A percentile compares a stretch with the other conserved stretches of the same genome.
Conservation (phyloP, 1,140 invertebrate genomes). For the Reticulitermes speratus region DNA sequence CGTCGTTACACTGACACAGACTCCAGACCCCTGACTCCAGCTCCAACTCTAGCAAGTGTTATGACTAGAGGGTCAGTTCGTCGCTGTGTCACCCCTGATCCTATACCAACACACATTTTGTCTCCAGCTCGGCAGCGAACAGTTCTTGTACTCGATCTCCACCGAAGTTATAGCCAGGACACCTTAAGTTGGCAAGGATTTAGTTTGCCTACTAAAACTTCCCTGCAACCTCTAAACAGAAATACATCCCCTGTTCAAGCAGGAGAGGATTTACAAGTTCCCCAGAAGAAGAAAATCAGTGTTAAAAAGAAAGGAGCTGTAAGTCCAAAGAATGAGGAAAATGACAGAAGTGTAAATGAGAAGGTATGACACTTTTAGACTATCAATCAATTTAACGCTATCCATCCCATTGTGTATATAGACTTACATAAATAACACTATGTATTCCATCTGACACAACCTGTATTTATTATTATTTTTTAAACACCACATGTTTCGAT, state of each 20-base stretch:
- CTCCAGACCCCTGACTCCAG: slow-evolving; percentile 71
- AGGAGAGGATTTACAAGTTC: background rate
- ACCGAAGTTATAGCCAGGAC: slow-evolving; percentile 30
- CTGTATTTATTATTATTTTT: too few species aligned
- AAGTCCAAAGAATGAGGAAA: background rate
- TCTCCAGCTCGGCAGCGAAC: slow-evolving; percentile 15
- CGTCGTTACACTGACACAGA: slow-evolving; percentile 75
- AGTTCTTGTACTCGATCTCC: slow-evolving; percentile 30
- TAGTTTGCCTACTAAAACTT: background rate
- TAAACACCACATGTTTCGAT: too few species aligned
- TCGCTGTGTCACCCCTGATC: slow-evolving; percentile 22
- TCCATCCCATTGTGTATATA: too few species aligned
- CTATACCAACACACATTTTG: background rate
- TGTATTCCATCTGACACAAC: too few species aligned
- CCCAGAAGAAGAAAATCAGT: background rate
- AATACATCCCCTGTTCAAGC: background rate
- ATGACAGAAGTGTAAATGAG: background rate
- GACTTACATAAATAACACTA: too few species aligned
- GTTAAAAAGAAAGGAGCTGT: background rate
- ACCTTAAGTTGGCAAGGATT: slow-evolving; percentile 27
- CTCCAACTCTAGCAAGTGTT: slow-evolving; percentile 59
- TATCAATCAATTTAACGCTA: too few species aligned
- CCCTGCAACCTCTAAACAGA: background rate
- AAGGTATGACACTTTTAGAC: background rate
- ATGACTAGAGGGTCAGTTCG: background rate